Evolutionary conservation across 2,888 invertebrate species (phyloP).

Genomic region (Melikaiella ostensackeni): DNA sequence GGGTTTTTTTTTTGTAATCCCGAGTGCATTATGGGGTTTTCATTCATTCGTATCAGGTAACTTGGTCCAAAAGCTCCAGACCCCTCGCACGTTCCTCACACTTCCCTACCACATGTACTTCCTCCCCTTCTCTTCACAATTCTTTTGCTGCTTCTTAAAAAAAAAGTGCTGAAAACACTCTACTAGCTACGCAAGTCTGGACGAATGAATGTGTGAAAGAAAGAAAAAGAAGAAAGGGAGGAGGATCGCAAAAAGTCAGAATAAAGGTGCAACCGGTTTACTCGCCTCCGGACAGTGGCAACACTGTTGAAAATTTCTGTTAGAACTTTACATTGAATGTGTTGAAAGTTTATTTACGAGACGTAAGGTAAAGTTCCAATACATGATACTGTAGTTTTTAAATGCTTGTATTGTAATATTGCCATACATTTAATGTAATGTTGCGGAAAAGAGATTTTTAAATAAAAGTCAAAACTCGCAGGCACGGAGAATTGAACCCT

Average conservation of each 20-base stretch:
- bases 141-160: conserved; percentile 46
- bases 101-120: conserved; percentile 38
- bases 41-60: conserved; percentile 73
- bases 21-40: conserved; percentile 55
- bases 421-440: too few relatives aligned
- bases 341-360: too few relatives aligned
- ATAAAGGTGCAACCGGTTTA: conserved; percentile 69
- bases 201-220: conserved; percentile 44
- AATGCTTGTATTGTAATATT: too few relatives aligned
- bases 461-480: too few relatives aligned
- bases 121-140: conserved; percentile 34
- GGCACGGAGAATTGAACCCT: too few relatives aligned
- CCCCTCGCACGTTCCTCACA: conserved; percentile 39
- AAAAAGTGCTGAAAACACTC: conserved; percentile 43
- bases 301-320: too few relatives aligned
- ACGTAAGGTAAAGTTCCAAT: too few relatives aligned
- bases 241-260: conserved; percentile 51
- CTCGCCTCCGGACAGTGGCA: conserved; percentile 64
- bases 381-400: too few relatives aligned
- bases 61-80: conserved; percentile 48
- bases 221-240: conserved; percentile 53
- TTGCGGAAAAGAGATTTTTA: too few relatives aligned
- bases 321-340: too few relatives aligned
- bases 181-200: conserved; percentile 26
- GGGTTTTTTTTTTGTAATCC: conserved; percentile 56